These are phyloP conservation scores for Pelobates fuscus DNA, from an alignment of 2,113 vertebrate species.

Conservation along the genomic window DNA sequence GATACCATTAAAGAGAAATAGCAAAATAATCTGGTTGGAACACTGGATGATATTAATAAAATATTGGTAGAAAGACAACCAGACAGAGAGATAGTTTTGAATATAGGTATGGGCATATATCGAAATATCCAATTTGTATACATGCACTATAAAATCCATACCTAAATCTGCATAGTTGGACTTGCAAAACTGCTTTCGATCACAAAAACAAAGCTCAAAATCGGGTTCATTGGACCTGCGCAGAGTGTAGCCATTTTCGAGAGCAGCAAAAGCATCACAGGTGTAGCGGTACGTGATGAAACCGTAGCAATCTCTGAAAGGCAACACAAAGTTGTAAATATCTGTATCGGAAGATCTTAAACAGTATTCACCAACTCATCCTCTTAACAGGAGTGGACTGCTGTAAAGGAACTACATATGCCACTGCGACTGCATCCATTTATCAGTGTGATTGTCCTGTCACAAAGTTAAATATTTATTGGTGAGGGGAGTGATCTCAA, in stretches of 20 bases:
- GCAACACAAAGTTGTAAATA: constrained; percentile 45
- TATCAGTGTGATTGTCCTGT: constrained; percentile 74
- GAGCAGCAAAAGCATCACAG: constrained; percentile 96
- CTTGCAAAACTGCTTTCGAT: constrained; percentile 93
- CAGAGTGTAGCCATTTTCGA: constrained; percentile 96
- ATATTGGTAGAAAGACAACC: too few relatives aligned
- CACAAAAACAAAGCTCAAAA: constrained; percentile 96
- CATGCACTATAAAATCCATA: constrained; percentile 63
- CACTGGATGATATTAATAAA: too few relatives aligned
- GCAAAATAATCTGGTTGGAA: too few relatives aligned
- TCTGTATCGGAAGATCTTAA: constrained; percentile 38
- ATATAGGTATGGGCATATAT: too few relatives aligned
- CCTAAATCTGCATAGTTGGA: constrained; percentile 98
- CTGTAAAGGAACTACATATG: constrained; percentile 50
- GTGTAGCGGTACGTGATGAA: constrained; percentile 99
- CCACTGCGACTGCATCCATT: constrained; percentile 63
- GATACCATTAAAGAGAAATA: too few relatives aligned
- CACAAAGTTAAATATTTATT: constrained; percentile 73
- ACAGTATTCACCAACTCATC: constrained; percentile 50
- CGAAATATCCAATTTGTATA: too few relatives aligned
- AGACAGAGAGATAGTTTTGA: too few relatives aligned
- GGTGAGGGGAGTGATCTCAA: constrained; percentile 73
- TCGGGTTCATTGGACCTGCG: constrained; percentile 88
- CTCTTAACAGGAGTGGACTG: constrained; percentile 46
- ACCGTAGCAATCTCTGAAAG: constrained; percentile 93